Percentiles rank a stretch among this genome's conserved stretches.
Conservation (phyloP, 2,888 invertebrate species). For the Nesidiocoris tenuis region DNA sequence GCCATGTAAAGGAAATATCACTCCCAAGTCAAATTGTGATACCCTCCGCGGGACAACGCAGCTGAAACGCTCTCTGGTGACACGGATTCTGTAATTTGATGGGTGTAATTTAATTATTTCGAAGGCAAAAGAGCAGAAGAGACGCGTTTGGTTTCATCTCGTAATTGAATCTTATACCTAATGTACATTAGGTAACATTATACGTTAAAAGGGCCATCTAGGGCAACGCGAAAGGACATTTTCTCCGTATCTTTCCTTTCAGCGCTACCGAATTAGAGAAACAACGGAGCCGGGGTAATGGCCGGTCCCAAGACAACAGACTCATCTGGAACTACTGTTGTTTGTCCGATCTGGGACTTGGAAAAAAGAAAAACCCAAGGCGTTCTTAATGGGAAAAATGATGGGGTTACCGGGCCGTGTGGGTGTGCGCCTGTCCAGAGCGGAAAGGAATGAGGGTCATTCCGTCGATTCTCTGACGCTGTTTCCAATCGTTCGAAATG, state of each 20-base stretch:
- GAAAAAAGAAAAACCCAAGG: background rate
- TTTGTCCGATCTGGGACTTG: background rate
- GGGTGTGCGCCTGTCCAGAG: background rate
- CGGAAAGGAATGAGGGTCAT: background rate
- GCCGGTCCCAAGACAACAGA: background rate
- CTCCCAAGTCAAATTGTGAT: too few relatives aligned
- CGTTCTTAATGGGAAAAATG: background rate
- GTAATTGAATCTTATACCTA: too few relatives aligned
- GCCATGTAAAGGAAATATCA: too few relatives aligned
- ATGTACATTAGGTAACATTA: background rate
- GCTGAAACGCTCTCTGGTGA: too few relatives aligned
- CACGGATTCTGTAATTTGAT: too few relatives aligned
- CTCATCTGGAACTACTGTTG: background rate
- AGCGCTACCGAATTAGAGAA: background rate
- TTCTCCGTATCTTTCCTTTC: background rate
- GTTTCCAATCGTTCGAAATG: background rate
- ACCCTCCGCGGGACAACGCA: too few relatives aligned
- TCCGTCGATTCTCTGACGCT: background rate
- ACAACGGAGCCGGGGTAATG: background rate
- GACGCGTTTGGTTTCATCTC: too few relatives aligned
- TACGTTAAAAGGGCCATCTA: background rate
- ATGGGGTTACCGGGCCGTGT: background rate
- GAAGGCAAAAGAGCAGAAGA: too few relatives aligned
- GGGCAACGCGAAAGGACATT: background rate
- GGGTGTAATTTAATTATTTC: too few relatives aligned